Conservation (phyloP, 2,888 invertebrate genomes). For the Cybosia mesomella region DNA sequence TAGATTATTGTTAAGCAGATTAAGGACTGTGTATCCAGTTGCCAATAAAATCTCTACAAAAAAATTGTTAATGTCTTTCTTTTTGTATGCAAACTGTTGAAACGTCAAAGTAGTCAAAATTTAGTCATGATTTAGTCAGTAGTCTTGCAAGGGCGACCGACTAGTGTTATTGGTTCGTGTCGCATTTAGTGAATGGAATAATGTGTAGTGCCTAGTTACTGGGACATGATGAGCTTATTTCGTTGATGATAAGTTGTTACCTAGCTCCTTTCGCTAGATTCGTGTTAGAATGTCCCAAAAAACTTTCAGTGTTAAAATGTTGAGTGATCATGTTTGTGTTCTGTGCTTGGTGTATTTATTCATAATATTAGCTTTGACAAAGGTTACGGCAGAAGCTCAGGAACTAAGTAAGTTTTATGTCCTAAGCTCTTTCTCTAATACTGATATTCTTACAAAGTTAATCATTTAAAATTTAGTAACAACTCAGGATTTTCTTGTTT, state of each 20-base stretch:
- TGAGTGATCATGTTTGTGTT: conserved; percentile 69
- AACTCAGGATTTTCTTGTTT: no score
- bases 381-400: conserved; percentile 72
- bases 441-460: neutral
- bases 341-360: conserved; percentile 72
- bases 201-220: conserved; percentile 65
- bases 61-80: no score
- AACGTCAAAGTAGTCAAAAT: conserved; percentile 13
- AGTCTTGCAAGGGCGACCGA: conserved; percentile 21
- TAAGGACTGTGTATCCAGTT: no score
- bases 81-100: neutral
- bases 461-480: neutral
- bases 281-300: conserved; percentile 57
- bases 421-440: conserved; percentile 7
- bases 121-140: neutral
- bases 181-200: conserved; percentile 47
- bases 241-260: conserved; percentile 44
- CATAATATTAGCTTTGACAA: conserved; percentile 76
- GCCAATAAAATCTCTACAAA: no score
- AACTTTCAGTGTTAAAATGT: conserved; percentile 72
- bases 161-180: conserved; percentile 23
- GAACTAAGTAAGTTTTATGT: conserved; percentile 71
- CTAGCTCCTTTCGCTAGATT: conserved; percentile 38
- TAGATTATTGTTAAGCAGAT: neutral
- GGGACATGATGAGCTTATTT: conserved; percentile 51